These are phyloP conservation scores for Sebastes glaucus DNA, from an alignment of 2,797 vertebrate genomes.

Conservation along the genomic window DNA sequence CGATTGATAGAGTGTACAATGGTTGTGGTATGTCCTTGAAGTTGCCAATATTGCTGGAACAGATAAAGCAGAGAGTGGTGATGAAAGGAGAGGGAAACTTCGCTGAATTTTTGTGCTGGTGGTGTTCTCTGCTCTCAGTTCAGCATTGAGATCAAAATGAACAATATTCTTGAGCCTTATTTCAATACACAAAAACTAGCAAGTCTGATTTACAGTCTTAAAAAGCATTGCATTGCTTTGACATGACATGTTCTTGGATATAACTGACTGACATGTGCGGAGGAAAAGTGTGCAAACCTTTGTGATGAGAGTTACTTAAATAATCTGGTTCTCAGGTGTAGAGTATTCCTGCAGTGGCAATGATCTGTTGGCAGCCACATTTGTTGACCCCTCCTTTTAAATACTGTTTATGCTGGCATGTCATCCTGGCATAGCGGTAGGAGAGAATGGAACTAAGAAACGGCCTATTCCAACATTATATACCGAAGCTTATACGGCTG, in stretches of 20 bases:
- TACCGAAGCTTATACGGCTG: conserved; percentile 33
- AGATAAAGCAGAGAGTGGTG: conserved; percentile 27
- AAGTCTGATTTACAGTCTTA: neutral
- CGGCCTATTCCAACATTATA: conserved; percentile 16
- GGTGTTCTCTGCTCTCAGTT: neutral
- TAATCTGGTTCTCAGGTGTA: neutral
- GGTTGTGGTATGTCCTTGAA: conserved; percentile 34
- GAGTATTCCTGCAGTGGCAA: conserved; percentile 12
- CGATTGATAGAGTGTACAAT: conserved; percentile 27
- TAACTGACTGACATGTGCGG: neutral
- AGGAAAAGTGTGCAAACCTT: neutral
- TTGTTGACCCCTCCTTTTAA: conserved; percentile 40
- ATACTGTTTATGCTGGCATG: conserved; percentile 49
- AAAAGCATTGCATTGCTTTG: neutral
- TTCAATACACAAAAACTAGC: neutral
- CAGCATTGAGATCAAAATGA: neutral
- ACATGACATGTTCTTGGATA: conserved; percentile 1
- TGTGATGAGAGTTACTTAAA: neutral
- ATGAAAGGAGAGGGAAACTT: neutral
- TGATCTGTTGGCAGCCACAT: conserved; percentile 32
- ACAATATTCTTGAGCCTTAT: neutral
- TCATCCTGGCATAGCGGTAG: conserved; percentile 14
- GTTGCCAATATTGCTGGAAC: conserved; percentile 35
- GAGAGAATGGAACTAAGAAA: conserved; percentile 32
- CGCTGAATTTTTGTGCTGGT: neutral